Evolutionary conservation across 2,797 vertebrate species (phyloP).

Genomic region (Garrulus glandarius): DNA sequence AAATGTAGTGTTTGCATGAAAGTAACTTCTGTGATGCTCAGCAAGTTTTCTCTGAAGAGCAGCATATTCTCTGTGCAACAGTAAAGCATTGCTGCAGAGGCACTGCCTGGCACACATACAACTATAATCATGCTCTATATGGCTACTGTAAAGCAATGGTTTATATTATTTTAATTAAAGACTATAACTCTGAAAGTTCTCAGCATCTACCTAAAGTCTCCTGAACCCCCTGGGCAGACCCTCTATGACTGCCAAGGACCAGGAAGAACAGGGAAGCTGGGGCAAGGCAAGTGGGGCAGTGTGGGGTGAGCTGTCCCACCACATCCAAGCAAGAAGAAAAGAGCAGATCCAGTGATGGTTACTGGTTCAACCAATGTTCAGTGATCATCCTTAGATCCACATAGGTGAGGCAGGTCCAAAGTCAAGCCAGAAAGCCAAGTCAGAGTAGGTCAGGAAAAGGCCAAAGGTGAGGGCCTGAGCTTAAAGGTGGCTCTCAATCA

Average conservation of each 20-base stretch:
- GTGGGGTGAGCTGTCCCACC: accelerated
- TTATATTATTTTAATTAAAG: background rate
- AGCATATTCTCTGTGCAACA: background rate
- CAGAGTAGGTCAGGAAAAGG: background rate
- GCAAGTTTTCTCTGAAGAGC: background rate
- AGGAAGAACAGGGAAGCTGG: background rate
- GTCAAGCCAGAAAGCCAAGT: background rate
- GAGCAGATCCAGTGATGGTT: background rate
- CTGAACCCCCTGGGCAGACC: background rate
- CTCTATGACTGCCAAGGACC: background rate
- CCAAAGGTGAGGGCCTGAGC: background rate
- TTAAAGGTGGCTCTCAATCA: background rate
- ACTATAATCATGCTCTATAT: background rate
- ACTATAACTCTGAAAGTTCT: background rate
- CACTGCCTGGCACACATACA: background rate
- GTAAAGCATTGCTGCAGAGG: background rate
- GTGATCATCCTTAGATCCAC: background rate
- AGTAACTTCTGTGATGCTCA: background rate
- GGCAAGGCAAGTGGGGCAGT: background rate
- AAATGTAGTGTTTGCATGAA: background rate
- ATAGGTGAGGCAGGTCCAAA: background rate
- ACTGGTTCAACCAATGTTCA: background rate
- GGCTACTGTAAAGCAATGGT: background rate
- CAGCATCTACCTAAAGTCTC: background rate
- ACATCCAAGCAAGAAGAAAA: background rate